Evolutionary conservation across 2,888 invertebrate species (phyloP).

Genomic region (Tetramorium bicarinatum): DNA sequence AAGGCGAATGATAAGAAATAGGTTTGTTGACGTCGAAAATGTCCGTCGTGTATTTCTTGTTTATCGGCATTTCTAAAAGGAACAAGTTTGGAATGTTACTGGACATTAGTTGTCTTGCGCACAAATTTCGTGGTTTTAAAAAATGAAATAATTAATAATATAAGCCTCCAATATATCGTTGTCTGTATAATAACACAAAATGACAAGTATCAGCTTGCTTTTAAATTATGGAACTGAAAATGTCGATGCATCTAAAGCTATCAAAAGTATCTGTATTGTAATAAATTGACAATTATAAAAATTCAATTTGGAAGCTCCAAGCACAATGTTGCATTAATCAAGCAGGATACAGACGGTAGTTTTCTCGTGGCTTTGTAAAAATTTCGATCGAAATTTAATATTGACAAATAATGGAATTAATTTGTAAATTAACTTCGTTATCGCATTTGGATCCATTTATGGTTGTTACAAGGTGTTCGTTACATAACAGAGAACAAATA

Average conservation of each 20-base stretch:
- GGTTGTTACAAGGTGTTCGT: slow-evolving; percentile 51
- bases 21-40: slow-evolving; percentile 36
- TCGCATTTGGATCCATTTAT: slow-evolving; percentile 53
- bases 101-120: background rate
- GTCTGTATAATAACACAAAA: slow-evolving; percentile 2
- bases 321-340: slow-evolving; percentile 24
- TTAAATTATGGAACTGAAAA: slow-evolving; percentile 36
- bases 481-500: slow-evolving; percentile 56
- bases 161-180: slow-evolving; percentile 8
- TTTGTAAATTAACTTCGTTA: slow-evolving; percentile 50
- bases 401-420: slow-evolving; percentile 47
- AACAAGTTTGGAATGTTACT: no score
- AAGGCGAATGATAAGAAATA: slow-evolving; percentile 63
- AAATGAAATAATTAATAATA: slow-evolving; percentile 20
- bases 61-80: background rate
- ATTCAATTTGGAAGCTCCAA: slow-evolving; percentile 6
- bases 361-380: slow-evolving; percentile 8
- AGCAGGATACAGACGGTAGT: background rate
- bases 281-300: slow-evolving; percentile 44
- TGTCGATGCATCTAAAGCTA: slow-evolving; percentile 35
- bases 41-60: background rate
- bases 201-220: slow-evolving; percentile 32
- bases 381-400: slow-evolving; percentile 21
- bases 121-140: background rate
- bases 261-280: slow-evolving; percentile 32